These are phyloP conservation scores for Pristionchus arcanus DNA, from an alignment of 2,888 invertebrate species.

Conservation along the genomic window DNA sequence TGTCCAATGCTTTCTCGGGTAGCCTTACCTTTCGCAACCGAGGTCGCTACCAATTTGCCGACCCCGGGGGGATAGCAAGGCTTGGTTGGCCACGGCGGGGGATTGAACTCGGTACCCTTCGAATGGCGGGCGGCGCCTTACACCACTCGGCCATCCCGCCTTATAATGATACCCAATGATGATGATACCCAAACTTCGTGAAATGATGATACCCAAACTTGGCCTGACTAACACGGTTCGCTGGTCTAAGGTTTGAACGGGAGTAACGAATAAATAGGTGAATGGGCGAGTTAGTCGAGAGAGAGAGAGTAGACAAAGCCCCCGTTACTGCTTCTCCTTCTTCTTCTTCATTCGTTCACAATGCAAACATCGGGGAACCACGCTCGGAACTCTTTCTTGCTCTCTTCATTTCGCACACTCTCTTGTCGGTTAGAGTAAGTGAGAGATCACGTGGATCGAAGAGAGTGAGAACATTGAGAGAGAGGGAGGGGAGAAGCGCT, in stretches of 20 bases:
- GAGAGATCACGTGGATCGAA: not conserved
- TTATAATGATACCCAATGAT: too few species aligned
- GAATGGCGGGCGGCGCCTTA: too few species aligned
- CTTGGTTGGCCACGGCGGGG: too few species aligned
- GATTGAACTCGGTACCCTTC: too few species aligned
- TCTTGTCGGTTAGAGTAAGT: not conserved
- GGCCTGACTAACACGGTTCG: not conserved
- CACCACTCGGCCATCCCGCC: too few species aligned
- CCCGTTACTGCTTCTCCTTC: conserved; percentile 28
- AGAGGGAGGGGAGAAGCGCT: conserved; percentile 16
- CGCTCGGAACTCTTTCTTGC: not conserved
- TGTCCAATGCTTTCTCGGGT: too few species aligned
- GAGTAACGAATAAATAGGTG: conserved; percentile 20
- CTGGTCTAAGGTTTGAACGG: not conserved
- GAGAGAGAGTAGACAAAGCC: conserved; percentile 28
- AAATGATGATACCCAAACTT: too few species aligned
- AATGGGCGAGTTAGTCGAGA: not conserved
- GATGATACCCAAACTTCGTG: too few species aligned
- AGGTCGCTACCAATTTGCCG: too few species aligned
- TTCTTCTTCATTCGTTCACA: not conserved
- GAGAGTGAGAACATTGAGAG: not conserved
- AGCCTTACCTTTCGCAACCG: too few species aligned
- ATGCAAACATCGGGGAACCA: conserved; percentile 5
- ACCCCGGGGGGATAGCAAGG: too few species aligned
- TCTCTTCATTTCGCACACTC: not conserved